Base-by-base conservation (phyloP, 2,888 invertebrate genomes). In the Platycheirus albimanus region DNA sequence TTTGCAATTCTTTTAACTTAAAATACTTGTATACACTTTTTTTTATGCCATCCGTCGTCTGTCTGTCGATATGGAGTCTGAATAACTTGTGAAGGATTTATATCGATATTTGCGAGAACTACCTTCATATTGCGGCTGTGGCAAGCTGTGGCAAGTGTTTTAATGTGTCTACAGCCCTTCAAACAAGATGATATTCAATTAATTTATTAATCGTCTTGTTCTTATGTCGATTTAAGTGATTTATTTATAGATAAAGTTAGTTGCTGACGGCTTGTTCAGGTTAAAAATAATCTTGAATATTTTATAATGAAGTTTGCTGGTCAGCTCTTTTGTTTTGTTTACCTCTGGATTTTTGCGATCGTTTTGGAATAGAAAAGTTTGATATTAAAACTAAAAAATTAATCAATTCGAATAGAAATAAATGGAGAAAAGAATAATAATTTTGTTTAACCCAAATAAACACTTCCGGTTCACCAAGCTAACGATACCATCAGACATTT, bases 141-240 rank as follows among this genome's bases (percentile, higher is more conserved):
- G n/a, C n/a, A 24, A 24, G 24, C 24, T 58, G 61, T 17, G 54
- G 61, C 81, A 75, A 75, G 80, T 76, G 75, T 70, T 76, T 80
- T 70, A 80, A 75, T 80, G 76, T 80, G 56, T 70, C 69, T 80
- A 70, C 80, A 80, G 38, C 54, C 61, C 69, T 79, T 79, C 80
- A 75, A 70, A 64, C 70, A 56, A 51, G 76, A 80, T 75, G 75
- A 15, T 38, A 45, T 69, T 64, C 70, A 80, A 75, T 64, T 75
- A 75, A 80, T 80, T 80, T 70, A 64, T 80, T 75, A 64, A 70
- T 64, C 49, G 54, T 49, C 41, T 58, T 69, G 76, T 43, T 45
- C 45, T 61, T 61, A 61, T 61, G 61, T 61, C 61, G 45, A 52
- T 58, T 67, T 51, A 33, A 24, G 56, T 69, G 30, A 51, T 36